Base-by-base conservation (phyloP, 2,797 vertebrate genomes). In the Numenius phaeopus region DNA sequence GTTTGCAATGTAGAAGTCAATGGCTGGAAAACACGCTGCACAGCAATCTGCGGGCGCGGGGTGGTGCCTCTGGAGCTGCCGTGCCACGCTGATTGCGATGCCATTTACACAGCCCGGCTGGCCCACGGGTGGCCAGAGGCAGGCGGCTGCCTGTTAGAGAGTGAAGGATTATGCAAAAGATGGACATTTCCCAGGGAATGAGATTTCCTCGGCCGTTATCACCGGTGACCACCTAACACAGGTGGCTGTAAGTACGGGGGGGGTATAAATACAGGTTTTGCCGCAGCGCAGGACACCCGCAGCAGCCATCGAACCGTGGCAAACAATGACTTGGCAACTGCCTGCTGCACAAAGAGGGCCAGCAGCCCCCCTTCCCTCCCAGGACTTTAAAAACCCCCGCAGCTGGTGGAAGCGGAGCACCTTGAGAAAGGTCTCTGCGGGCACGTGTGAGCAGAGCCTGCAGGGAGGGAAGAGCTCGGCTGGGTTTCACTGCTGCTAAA, bases 71-170 rank as follows among this genome's bases (percentile, higher is more conserved):
- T 5, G 14, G 46, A 57, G 77, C 73, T 29, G 59, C 77, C 75
- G n/a, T 14, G 50, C 69, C 78, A 67, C 26, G 6, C 59, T 93
- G 90, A 79, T 71, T 81, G 91, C 71, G 40, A 30, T 76, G 81
- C 78, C 62, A 94, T 88, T 87, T 87, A 52, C 94, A 92, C 79
- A 89, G 96, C 96, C 88, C 91, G 94, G 67, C 82, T 83, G 92
- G 83, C 62, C 77, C 85, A 75, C 82, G 71, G 97, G 95, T 83
- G 90, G 87, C 75, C 61, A 47, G 84, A 82, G 58, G 87, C 92
- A 37, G 94, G 96, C 77, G 96, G 90, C 77, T 18, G 70, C 83
- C 81, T 71, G 66, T 70, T 55, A 58, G 50, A 34, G 69, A 77
- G 77, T 5, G 76, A 94, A 42, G 69, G 55, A 42, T 69, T 37